Evolutionary conservation across 1,140 invertebrate species (phyloP).

Genomic region (Drosophila biarmipes): DNA sequence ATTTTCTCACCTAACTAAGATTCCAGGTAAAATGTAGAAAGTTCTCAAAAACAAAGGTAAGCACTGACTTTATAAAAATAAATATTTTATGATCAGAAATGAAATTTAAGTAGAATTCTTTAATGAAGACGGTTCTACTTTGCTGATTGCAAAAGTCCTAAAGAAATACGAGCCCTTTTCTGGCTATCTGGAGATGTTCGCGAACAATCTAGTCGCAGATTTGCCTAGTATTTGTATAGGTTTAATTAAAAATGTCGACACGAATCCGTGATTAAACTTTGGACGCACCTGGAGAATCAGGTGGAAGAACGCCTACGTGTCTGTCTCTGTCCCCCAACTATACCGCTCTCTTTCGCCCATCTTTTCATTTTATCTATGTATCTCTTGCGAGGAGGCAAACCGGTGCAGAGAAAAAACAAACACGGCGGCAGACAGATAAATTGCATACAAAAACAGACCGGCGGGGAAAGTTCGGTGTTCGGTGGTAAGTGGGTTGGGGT

Average conservation of each 20-base stretch:
- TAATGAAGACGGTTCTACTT: background rate
- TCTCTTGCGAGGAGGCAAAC: constrained; percentile 40
- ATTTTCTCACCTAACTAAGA: background rate
- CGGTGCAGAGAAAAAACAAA: constrained; percentile 53
- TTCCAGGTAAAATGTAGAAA: background rate
- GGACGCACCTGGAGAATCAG: constrained; percentile 40
- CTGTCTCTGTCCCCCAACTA: constrained; percentile 9
- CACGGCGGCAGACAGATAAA: constrained; percentile 48
- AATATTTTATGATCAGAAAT: no score
- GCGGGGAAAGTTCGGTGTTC: constrained; percentile 74
- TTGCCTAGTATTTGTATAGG: constrained; percentile 32
- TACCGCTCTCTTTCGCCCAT: constrained; percentile 3
- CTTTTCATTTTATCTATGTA: constrained; percentile 30
- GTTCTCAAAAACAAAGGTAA: no score
- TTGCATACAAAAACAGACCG: constrained; percentile 62
- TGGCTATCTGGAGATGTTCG: constrained; percentile 55
- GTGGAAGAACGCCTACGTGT: constrained; percentile 38
- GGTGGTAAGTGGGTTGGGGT: constrained; percentile 36
- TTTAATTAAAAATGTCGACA: constrained; percentile 39
- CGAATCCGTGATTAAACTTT: constrained; percentile 58
- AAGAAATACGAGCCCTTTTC: constrained; percentile 27
- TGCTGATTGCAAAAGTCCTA: constrained; percentile 18
- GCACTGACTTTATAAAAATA: no score
- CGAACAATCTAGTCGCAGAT: constrained; percentile 56
- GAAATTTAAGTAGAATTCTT: no score